Evolutionary conservation across 2,888 invertebrate species (phyloP), one percentile per base, ranked within the genome.

Genomic region (Chalcosyrphus nemorum): DNA sequence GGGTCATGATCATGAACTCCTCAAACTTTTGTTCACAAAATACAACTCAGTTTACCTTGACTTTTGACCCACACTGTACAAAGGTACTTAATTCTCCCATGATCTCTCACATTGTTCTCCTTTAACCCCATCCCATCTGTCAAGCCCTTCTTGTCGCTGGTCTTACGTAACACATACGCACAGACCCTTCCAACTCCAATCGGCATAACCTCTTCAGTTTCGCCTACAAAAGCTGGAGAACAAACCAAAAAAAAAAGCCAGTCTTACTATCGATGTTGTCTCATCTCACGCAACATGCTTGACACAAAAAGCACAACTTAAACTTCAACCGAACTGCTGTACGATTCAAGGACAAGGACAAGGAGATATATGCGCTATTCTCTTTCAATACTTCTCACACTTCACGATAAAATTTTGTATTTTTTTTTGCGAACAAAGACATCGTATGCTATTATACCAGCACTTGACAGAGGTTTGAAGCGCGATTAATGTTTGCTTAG

Each of bases 271-370:
- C 61, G 19, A 29, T 19, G 1, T n/a, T n/a, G 50, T 29, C 13
- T 27, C 61, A 72, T 72, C 52, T 50, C 59, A 72, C 61, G 72
- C 52, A 61, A 57, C 43, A 54, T 43, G 21, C 43, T 43, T 61
- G 52, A 54, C 29, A 54, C 15, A 43, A n/a, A 54, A 54, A 59
- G 21, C 21, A 15, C 56, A 21, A 17, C 52, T 54, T 41, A 54
- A 72, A 52, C 71, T 71, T 47, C 50, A 50, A 38, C 35, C 38
- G 35, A 57, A 47, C 59, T 72, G 47, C 21, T 24, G 61, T 63
- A 32, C 52, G 21, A 63, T 63, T 72, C 72, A 72, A 72, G 72
- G 72, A 72, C 72, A 72, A 72, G 72, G 72, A 52, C 63, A 72
- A 72, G 59, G 61, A 35, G 61, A 59, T 41, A 35, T 41, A 7